These are phyloP conservation scores for Eupithecia exiguata DNA, from an alignment of 2,888 invertebrate genomes.

Conservation along the genomic window DNA sequence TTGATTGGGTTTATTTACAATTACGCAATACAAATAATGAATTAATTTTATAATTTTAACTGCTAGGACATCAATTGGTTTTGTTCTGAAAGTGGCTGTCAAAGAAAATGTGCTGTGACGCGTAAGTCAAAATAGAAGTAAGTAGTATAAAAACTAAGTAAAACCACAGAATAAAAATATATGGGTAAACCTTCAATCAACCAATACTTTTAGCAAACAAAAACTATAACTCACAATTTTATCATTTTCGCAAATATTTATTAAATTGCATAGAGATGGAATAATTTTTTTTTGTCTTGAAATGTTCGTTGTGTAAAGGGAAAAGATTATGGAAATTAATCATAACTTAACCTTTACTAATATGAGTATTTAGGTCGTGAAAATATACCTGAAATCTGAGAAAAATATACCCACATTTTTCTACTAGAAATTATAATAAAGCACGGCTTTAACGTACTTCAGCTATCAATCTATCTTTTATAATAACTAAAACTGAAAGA, in stretches of 20 bases:
- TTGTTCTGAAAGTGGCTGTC: slow-evolving; percentile 47
- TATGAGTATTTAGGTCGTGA: not conserved
- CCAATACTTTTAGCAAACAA: not conserved
- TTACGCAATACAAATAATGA: not conserved
- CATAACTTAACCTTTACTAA: not conserved
- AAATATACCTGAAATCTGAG: no score
- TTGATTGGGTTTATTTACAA: not conserved
- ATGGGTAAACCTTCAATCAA: not conserved
- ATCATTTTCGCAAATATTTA: not conserved
- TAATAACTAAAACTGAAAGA: not conserved
- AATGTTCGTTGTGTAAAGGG: not conserved
- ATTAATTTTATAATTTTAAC: not conserved
- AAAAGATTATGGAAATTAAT: not conserved
- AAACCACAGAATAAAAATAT: not conserved
- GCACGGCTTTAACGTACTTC: not conserved
- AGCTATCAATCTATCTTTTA: not conserved
- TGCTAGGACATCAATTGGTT: slow-evolving; percentile 27
- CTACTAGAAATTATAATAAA: not conserved
- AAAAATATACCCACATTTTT: not conserved
- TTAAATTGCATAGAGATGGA: not conserved
- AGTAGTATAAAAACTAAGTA: slow-evolving; percentile 47
- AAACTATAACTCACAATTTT: not conserved
- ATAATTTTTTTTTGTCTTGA: not conserved
- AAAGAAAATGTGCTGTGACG: slow-evolving; percentile 80
- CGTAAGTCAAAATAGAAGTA: slow-evolving; percentile 75